These are phyloP conservation scores for Sialia sialis DNA, from an alignment of 2,113 vertebrate species.

Conservation along the genomic window DNA sequence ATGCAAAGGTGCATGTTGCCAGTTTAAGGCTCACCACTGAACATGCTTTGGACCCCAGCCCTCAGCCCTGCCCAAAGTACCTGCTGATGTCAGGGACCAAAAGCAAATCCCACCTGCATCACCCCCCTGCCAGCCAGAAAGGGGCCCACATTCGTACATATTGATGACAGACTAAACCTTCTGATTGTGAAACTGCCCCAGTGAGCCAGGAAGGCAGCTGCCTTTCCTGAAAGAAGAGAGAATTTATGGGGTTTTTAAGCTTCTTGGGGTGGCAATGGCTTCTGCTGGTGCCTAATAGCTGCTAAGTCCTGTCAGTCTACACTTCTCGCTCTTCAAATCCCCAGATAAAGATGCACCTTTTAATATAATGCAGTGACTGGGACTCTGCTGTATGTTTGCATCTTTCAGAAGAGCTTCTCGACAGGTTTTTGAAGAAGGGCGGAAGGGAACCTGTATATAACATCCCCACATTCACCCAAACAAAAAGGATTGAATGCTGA, in stretches of 20 bases:
- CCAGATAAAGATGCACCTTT: neutral
- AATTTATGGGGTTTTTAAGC: neutral
- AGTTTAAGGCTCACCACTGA: neutral
- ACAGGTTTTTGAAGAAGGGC: neutral
- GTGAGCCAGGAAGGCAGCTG: neutral
- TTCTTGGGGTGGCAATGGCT: neutral
- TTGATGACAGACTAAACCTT: neutral
- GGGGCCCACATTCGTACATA: neutral
- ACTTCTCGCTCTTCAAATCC: neutral
- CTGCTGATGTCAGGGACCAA: accelerated
- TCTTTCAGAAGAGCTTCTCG: neutral
- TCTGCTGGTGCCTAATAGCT: neutral
- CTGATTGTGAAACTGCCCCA: neutral
- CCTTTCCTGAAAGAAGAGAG: neutral
- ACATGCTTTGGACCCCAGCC: neutral
- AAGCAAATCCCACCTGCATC: neutral
- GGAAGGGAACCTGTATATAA: neutral
- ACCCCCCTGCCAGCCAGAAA: accelerated
- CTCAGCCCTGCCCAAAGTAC: neutral
- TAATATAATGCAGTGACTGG: neutral
- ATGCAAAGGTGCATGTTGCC: neutral
- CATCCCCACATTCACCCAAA: neutral
- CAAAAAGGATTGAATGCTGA: accelerated
- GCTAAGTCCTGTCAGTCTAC: neutral
- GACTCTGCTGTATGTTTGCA: neutral